A percentile compares a stretch with the other conserved stretches of the same genome.
Conservation (phyloP, 2,888 invertebrate genomes). For the Tetragonula carbonaria region DNA sequence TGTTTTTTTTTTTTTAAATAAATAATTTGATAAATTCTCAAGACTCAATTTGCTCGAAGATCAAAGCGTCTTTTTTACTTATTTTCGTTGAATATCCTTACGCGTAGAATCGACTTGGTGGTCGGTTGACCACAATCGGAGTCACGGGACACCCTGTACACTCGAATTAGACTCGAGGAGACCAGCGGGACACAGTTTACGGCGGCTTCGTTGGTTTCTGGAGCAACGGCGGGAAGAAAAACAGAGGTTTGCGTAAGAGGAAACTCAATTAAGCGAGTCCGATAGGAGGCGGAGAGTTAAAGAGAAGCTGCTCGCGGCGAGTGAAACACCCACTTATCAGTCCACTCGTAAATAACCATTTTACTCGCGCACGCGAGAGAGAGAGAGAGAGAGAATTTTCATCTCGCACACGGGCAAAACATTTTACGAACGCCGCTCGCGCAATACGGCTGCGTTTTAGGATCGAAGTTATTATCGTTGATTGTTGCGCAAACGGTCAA, state of each 20-base stretch:
- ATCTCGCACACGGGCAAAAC: conserved; percentile 1
- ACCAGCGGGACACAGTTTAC: neutral
- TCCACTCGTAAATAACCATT: conserved; percentile 25
- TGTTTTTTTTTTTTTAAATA: no score
- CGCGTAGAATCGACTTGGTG: no score
- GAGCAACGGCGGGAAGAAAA: conserved; percentile 2
- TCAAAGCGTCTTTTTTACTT: no score
- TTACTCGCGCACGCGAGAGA: neutral
- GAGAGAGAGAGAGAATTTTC: neutral
- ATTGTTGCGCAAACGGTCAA: neutral
- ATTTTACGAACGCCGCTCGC: conserved; percentile 6
- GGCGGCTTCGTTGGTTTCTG: neutral
- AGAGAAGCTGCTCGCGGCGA: conserved; percentile 4
- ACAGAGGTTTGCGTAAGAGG: conserved; percentile 1
- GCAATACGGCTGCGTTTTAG: neutral
- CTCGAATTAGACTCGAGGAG: neutral
- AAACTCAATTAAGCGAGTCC: conserved; percentile 3
- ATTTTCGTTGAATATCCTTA: no score
- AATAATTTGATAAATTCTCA: no score
- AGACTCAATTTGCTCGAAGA: no score
- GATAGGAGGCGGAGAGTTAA: conserved; percentile 18
- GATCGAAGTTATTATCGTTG: neutral
- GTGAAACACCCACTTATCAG: conserved; percentile 21
- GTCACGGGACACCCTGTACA: no score
- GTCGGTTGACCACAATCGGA: no score